Conservation (phyloP, 1,140 invertebrate species). For the Ceratina australensis region DNA sequence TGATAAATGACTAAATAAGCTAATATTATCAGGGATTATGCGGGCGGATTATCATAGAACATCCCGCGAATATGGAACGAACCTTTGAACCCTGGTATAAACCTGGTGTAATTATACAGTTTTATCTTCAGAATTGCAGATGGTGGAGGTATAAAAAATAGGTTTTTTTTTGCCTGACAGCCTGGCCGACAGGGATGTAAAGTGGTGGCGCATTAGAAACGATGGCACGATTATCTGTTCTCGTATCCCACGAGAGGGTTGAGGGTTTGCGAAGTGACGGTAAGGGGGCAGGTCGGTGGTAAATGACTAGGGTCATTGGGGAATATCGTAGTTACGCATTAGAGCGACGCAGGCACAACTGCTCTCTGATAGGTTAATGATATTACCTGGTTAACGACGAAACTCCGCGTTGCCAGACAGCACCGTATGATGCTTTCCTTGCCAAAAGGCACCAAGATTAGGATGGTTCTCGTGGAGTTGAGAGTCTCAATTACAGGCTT, state of each 20-base stretch:
- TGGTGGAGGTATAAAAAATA: not conserved
- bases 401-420: conserved; percentile 56
- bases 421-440: conserved; percentile 35
- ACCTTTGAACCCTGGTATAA: not conserved
- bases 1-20: no score
- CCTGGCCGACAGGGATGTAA: not conserved
- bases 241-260: conserved; percentile 51
- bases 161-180: not conserved
- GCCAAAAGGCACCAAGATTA: conserved; percentile 53
- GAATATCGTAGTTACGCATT: conserved; percentile 69
- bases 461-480: not conserved
- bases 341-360: conserved; percentile 64
- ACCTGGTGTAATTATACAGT: not conserved
- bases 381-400: conserved; percentile 65
- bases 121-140: not conserved
- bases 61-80: not conserved
- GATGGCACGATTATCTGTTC: conserved; percentile 65
- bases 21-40: no score
- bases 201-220: conserved; percentile 58
- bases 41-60: no score
- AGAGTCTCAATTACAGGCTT: not conserved
- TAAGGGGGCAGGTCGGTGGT: conserved; percentile 57
- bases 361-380: conserved; percentile 71
- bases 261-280: conserved; percentile 59
- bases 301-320: conserved; percentile 67